Base-by-base conservation (phyloP, 1,140 invertebrate genomes). In the Dinoponera quadriceps region DNA sequence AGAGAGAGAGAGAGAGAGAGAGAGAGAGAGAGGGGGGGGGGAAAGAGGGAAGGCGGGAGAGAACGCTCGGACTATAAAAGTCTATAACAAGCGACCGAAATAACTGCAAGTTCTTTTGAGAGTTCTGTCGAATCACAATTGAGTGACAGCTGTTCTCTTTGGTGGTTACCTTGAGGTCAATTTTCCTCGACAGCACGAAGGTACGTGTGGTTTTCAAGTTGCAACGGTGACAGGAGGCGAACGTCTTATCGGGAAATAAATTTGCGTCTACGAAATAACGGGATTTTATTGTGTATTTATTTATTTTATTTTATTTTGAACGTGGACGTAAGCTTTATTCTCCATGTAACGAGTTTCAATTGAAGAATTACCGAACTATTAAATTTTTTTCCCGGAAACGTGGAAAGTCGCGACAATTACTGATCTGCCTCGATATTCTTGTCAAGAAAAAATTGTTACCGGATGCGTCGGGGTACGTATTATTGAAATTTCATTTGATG, bases 41-140 rank as follows among this genome's bases (percentile, higher is more conserved):
- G 13, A 3, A 14, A 7, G n/a, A 7, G 5, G 7, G 4, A 49
- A 18, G 18, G 25, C 0, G 1, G 3, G 62, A 14, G 75, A 71
- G 55, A 72, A 51, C 44, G 29, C 5, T 68, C 49, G 22, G 29
- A 44, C 22, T 69, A 69, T 54, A 78, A 62, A 63, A 49, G 29
- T 68, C 25, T 25, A 13, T 75, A 27, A 75, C 51, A 20, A 63
- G 27, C 33, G 75, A 71, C 7, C 18, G 54, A 80, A 80, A 80
- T 80, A 59, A 57, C 65, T 69, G 33, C 75, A 27, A 57, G 18
- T 29, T 44, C 25, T 22, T 69, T 48, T 29, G 22, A 29, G 33
- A 48, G 20, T 78, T 69, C 22, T 57, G 20, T 44, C 63, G 18
- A 27, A 68, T 65, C 27, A 51, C 60, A 49, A 65, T 20, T 27